A percentile compares a stretch with the other conserved stretches of the same genome.
These are phyloP conservation scores for Drosophila auraria DNA, from an alignment of 1,140 invertebrate genomes.

Conservation along the genomic window DNA sequence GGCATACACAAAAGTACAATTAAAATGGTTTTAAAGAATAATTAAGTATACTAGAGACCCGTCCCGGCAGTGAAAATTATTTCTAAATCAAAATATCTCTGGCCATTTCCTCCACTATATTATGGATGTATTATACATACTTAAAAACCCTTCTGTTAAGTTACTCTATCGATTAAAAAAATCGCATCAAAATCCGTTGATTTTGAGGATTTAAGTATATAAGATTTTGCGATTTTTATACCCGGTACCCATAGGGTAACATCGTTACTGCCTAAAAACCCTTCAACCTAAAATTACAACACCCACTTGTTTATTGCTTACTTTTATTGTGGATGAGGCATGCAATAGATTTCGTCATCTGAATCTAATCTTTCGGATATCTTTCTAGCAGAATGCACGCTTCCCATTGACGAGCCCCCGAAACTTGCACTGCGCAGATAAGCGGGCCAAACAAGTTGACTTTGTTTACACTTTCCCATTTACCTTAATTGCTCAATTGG, in stretches of 20 bases:
- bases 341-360: constrained; percentile 9
- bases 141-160: too few species aligned
- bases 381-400: constrained; percentile 7
- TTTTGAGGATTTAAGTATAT: too few species aligned
- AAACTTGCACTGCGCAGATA: constrained; percentile 33
- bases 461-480: constrained; percentile 48
- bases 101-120: too few species aligned
- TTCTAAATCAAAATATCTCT: too few species aligned
- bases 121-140: too few species aligned
- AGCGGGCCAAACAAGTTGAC: constrained; percentile 27
- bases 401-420: constrained; percentile 34
- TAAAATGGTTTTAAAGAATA: too few species aligned
- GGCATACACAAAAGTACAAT: not conserved
- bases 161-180: too few species aligned
- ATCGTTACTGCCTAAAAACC: not conserved
- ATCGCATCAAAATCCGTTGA: too few species aligned
- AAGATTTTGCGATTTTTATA: too few species aligned
- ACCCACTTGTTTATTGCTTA: not conserved
- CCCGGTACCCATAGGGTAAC: too few species aligned
- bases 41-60: too few species aligned
- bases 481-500: constrained; percentile 24
- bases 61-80: too few species aligned
- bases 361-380: constrained; percentile 17
- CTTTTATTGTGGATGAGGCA: not conserved
- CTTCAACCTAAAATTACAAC: not conserved